Percentiles rank a stretch among this genome's conserved stretches.
phyloP scores from a whole-genome alignment of 2,797 vertebrate species.

The Acipenser oxyrinchus region DNA sequence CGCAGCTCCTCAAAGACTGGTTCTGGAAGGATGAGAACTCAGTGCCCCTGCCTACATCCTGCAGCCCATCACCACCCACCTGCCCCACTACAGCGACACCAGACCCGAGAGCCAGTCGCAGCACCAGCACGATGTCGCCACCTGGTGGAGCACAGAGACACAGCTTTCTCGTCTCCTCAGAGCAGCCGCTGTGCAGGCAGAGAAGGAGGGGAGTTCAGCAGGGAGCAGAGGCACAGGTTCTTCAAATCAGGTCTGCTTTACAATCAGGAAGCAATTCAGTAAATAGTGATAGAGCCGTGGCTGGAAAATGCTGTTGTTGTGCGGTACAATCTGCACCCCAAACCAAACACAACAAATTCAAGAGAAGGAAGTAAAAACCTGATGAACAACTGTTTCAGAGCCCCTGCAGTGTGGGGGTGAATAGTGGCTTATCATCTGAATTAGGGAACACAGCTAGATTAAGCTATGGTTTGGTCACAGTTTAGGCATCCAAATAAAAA shows the following conservation, averaged over 20 bases:
- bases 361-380: too few relatives aligned
- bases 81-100: slow-evolving; percentile 45
- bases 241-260: slow-evolving; percentile 55
- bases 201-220: slow-evolving; percentile 45
- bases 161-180: slow-evolving; percentile 47
- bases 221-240: slow-evolving; percentile 50
- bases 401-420: too few relatives aligned
- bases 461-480: too few relatives aligned
- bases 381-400: too few relatives aligned
- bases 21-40: slow-evolving; percentile 63
- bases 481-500: too few relatives aligned
- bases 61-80: slow-evolving; percentile 56
- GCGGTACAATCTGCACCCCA: background rate
- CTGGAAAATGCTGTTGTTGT: background rate
- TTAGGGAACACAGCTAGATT: too few relatives aligned
- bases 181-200: slow-evolving; percentile 46
- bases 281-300: too few relatives aligned
- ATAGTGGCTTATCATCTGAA: too few relatives aligned
- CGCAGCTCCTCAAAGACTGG: slow-evolving; percentile 50
- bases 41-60: slow-evolving; percentile 61
- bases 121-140: slow-evolving; percentile 26
- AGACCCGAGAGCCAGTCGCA: slow-evolving; percentile 34
- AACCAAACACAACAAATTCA: too few relatives aligned
- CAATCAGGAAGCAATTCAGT: background rate
- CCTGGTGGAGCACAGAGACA: slow-evolving; percentile 44